Evolutionary conservation across 2,113 vertebrate genomes (phyloP).

Genomic region (Hirundichthys speculiger): DNA sequence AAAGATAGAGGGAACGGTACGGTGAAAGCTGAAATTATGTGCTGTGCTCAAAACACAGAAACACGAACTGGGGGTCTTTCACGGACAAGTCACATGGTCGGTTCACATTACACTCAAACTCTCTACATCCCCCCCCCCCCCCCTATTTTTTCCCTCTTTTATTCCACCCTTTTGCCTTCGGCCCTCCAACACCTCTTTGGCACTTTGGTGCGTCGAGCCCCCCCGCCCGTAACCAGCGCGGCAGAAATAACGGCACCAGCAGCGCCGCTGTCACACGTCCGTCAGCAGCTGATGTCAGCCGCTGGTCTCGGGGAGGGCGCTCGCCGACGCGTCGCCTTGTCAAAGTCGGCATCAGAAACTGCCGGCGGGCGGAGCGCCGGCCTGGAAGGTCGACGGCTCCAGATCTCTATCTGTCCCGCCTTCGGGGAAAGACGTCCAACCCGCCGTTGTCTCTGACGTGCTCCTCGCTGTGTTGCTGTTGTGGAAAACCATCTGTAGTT

Average conservation of each 20-base stretch:
- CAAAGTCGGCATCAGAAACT: neutral
- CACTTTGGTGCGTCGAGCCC: neutral
- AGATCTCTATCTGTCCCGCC: too few relatives aligned
- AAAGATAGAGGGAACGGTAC: too few relatives aligned
- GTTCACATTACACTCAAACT: constrained; percentile 42
- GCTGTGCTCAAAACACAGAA: constrained; percentile 22
- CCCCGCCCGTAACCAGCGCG: constrained; percentile 8
- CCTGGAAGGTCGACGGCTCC: neutral
- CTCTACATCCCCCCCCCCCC: too few relatives aligned
- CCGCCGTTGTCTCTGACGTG: too few relatives aligned
- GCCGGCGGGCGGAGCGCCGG: neutral
- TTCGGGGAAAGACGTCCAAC: too few relatives aligned
- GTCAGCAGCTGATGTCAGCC: constrained; percentile 25
- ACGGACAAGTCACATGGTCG: constrained; percentile 6
- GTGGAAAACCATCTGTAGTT: too few relatives aligned
- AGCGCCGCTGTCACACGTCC: constrained; percentile 24
- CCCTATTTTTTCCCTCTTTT: too few relatives aligned
- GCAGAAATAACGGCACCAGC: constrained; percentile 28
- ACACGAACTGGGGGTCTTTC: constrained; percentile 3
- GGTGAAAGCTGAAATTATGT: too few relatives aligned
- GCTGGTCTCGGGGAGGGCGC: neutral
- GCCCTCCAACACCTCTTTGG: neutral
- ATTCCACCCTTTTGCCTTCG: neutral
- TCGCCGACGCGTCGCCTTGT: constrained; percentile 5
- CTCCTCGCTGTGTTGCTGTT: too few relatives aligned